A percentile compares a stretch with the other conserved stretches of the same genome.
Evolutionary conservation across 2,113 vertebrate genomes (phyloP).

Genomic region (Gymnogyps californianus): DNA sequence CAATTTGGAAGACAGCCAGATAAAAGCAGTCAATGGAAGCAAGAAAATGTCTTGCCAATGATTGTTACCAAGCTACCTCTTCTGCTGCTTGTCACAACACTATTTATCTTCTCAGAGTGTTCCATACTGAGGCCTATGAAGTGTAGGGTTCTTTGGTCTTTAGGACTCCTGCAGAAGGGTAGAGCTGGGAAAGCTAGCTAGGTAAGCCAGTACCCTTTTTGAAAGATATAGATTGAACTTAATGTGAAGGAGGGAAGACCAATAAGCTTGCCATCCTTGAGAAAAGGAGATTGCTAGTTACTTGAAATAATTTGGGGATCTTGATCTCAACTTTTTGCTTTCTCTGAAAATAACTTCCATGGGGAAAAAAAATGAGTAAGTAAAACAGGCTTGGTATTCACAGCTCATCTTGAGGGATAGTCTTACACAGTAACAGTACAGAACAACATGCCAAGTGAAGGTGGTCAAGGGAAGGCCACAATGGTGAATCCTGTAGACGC

Average conservation of each 20-base stretch:
- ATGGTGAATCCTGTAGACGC: neutral
- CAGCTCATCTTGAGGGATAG: neutral
- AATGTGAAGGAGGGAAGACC: neutral
- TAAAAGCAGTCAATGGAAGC: neutral
- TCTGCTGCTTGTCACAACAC: neutral
- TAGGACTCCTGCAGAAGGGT: neutral
- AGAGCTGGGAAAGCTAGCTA: neutral
- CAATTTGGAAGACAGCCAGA: neutral
- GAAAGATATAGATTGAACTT: neutral
- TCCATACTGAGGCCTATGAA: neutral
- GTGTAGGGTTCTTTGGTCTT: neutral
- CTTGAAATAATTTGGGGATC: neutral
- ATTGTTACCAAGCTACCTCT: neutral
- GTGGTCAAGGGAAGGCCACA: neutral
- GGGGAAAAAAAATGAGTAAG: neutral
- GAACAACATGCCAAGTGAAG: neutral
- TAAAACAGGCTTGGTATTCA: neutral
- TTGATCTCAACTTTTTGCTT: neutral
- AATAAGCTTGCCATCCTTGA: neutral
- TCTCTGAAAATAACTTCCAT: neutral
- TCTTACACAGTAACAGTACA: rapidly evolving
- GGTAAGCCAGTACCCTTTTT: neutral
- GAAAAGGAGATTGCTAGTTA: neutral
- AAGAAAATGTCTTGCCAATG: neutral
- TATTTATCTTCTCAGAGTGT: neutral